Evolutionary conservation across 2,888 invertebrate genomes (phyloP).

Genomic region (Hirtodrosophila duncani): DNA sequence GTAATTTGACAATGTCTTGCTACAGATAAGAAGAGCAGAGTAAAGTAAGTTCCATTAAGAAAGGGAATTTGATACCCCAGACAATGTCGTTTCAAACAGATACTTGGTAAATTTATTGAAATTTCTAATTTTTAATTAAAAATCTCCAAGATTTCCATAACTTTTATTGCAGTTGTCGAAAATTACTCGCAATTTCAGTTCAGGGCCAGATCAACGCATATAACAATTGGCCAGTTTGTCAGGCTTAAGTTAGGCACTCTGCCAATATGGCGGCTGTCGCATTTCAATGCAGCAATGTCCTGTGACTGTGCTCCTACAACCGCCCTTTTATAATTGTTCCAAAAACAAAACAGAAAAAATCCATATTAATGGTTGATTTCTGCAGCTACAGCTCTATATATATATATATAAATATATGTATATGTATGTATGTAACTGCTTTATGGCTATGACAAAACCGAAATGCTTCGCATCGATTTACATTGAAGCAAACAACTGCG

Average conservation of each 20-base stretch:
- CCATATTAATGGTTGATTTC: constrained; percentile 37
- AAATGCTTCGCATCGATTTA: constrained; percentile 58
- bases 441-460: constrained; percentile 59
- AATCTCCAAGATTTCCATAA: constrained; percentile 27
- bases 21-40: too few species aligned
- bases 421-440: constrained; percentile 21
- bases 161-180: constrained; percentile 7
- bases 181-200: constrained; percentile 3
- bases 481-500: constrained; percentile 35
- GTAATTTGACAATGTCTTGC: too few species aligned
- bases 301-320: constrained; percentile 23
- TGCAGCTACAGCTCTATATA: constrained; percentile 20
- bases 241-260: constrained; percentile 39
- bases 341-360: constrained; percentile 33
- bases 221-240: constrained; percentile 52
- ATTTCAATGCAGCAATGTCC: constrained; percentile 62
- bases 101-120: too few species aligned
- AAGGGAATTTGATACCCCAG: too few species aligned
- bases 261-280: constrained; percentile 54
- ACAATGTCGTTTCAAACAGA: too few species aligned
- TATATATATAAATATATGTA: too few species aligned
- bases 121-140: too few species aligned
- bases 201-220: constrained; percentile 4
- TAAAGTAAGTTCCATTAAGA: too few species aligned
- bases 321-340: constrained; percentile 55